Conservation (phyloP, 2,888 invertebrate genomes). For the Ypsolopha scabrella region DNA sequence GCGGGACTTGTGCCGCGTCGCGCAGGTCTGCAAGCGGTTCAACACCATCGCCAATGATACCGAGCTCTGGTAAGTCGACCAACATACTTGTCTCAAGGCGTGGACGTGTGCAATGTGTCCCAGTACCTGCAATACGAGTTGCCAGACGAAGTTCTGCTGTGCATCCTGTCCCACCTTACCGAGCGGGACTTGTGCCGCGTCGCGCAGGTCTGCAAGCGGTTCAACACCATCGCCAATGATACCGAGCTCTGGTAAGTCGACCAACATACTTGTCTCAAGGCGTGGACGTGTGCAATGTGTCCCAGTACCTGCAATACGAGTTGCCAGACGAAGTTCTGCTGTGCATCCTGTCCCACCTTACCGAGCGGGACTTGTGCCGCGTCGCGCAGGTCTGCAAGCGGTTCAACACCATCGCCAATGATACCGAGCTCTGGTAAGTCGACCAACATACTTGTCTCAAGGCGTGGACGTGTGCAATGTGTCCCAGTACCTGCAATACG, state of each 20-base stretch:
- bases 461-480: conserved; percentile 67
- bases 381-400: conserved; percentile 96
- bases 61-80: conserved; percentile 94
- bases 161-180: conserved; percentile 94
- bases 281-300: conserved; percentile 65
- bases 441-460: too few relatives aligned
- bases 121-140: conserved; percentile 94
- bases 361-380: conserved; percentile 94
- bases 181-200: conserved; percentile 96
- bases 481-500: conserved; percentile 89
- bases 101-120: conserved; percentile 65
- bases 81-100: conserved; percentile 64
- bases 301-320: conserved; percentile 92
- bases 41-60: conserved; percentile 91
- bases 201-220: conserved; percentile 95
- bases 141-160: conserved; percentile 95
- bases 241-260: conserved; percentile 94
- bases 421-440: conserved; percentile 94
- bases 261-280: conserved; percentile 65
- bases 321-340: conserved; percentile 96
- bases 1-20: conserved; percentile 92
- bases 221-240: conserved; percentile 91
- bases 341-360: conserved; percentile 94
- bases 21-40: conserved; percentile 96
- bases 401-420: conserved; percentile 92